Conservation (phyloP, 2,888 invertebrate species). For the Enchytraeus crypticus region DNA sequence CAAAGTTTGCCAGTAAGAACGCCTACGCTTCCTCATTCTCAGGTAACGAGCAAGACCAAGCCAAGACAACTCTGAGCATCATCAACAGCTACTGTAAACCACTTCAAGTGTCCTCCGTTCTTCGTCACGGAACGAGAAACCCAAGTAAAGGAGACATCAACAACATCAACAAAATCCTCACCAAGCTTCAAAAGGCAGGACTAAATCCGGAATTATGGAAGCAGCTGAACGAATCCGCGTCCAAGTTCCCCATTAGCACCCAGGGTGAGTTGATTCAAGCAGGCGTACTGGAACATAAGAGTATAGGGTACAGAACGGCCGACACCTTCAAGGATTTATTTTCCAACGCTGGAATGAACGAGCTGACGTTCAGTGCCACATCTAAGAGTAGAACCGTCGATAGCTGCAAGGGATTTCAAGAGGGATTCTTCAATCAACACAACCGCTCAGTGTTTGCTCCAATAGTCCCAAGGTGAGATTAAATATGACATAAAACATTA, state of each 20-base stretch:
- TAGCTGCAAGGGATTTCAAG: background rate
- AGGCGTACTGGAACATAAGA: background rate
- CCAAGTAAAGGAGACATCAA: conserved; percentile 9
- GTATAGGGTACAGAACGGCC: background rate
- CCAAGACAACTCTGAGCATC: background rate
- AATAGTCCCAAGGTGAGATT: background rate
- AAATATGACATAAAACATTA: no score
- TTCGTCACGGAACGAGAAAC: conserved; percentile 12
- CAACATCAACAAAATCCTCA: background rate
- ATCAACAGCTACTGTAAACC: conserved; percentile 5
- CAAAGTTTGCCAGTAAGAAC: background rate
- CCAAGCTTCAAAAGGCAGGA: background rate
- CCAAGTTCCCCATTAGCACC: background rate
- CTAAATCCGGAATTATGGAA: background rate
- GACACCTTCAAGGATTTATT: background rate
- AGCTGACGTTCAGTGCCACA: background rate
- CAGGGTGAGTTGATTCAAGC: background rate
- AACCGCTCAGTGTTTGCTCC: background rate
- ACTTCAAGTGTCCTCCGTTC: background rate
- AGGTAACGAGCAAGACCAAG: background rate
- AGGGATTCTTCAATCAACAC: background rate
- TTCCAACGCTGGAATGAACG: background rate
- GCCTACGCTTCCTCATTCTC: background rate
- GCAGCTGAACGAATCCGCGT: background rate
- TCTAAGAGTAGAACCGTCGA: background rate